These are phyloP conservation scores for Varanus komodoensis DNA, from an alignment of 2,113 vertebrate species.

Conservation along the genomic window DNA sequence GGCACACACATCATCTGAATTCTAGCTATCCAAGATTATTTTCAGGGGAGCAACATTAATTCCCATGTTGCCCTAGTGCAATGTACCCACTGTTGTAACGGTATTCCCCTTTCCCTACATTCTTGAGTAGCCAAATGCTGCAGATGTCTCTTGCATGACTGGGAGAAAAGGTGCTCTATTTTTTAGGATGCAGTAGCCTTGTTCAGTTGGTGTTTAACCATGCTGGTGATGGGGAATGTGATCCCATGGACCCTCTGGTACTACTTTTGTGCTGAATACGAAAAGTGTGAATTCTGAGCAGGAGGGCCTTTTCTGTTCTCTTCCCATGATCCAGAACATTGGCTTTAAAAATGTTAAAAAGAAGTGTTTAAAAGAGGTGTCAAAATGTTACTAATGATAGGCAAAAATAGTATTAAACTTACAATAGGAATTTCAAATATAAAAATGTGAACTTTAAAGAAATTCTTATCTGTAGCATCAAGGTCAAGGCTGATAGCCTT, in stretches of 20 bases:
- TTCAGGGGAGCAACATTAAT: slow-evolving; percentile 8
- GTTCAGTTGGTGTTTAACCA: too few relatives aligned
- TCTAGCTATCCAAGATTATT: background rate
- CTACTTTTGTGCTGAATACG: too few relatives aligned
- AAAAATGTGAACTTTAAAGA: background rate
- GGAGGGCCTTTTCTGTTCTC: too few relatives aligned
- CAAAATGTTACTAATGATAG: background rate
- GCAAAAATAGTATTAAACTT: background rate
- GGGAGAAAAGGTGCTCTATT: background rate
- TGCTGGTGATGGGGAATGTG: too few relatives aligned
- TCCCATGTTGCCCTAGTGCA: background rate
- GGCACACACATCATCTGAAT: background rate
- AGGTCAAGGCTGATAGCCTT: background rate
- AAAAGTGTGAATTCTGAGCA: too few relatives aligned
- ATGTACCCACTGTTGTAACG: background rate
- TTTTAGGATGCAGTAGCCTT: background rate
- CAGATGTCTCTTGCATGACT: background rate
- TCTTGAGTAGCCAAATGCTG: background rate
- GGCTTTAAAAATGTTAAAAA: background rate
- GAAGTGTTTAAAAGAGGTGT: background rate
- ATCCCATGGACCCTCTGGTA: too few relatives aligned
- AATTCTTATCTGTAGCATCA: background rate
- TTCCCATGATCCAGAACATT: too few relatives aligned
- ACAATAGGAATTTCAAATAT: background rate
- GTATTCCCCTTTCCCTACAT: background rate